Conservation (phyloP, 2,113 vertebrate genomes). For the Galeopterus variegatus region DNA sequence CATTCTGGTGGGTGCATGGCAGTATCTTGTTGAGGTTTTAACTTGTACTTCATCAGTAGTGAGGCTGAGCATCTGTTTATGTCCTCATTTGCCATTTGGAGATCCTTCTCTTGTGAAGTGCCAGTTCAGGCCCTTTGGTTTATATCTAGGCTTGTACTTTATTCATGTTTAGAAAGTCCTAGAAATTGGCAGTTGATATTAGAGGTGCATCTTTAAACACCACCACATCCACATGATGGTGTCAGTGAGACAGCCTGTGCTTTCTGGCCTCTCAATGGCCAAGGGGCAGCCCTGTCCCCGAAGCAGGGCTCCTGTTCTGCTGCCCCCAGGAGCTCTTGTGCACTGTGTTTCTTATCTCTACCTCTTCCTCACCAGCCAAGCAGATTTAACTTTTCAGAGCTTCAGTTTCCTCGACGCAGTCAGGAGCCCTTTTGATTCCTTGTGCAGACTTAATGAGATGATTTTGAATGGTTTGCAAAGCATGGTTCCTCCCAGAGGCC, state of each 20-base stretch:
- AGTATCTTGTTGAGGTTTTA: accelerated
- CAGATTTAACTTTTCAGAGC: accelerated
- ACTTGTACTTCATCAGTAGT: neutral
- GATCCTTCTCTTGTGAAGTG: neutral
- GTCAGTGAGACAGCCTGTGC: neutral
- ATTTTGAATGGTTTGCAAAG: neutral
- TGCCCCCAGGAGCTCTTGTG: no score
- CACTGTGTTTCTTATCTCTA: neutral
- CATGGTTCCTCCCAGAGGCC: neutral
- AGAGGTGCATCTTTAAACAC: neutral
- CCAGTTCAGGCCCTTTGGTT: neutral
- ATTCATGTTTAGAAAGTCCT: neutral
- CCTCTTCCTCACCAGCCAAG: neutral
- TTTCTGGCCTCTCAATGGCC: neutral
- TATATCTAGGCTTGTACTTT: neutral
- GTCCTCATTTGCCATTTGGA: neutral
- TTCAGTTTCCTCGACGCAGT: neutral
- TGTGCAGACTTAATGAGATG: neutral
- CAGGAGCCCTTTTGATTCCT: neutral
- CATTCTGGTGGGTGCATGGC: accelerated
- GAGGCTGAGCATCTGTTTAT: neutral
- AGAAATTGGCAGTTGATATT: neutral
- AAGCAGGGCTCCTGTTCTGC: neutral
- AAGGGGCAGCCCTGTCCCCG: neutral
- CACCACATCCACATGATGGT: neutral